Evolutionary conservation across 1,140 invertebrate genomes (phyloP).

Genomic region (Solen grandis): DNA sequence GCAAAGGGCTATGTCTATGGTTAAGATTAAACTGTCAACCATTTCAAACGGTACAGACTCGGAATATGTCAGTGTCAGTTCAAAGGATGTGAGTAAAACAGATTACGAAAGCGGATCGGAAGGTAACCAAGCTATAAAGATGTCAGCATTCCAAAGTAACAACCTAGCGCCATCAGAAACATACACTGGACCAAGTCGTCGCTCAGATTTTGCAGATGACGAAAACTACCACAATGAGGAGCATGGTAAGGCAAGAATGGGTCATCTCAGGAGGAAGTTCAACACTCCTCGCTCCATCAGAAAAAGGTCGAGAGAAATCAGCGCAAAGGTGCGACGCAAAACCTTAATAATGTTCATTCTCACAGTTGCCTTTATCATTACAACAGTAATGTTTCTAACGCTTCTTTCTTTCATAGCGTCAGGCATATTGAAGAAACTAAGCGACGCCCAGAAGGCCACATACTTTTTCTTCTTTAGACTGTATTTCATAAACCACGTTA

Average conservation of each 20-base stretch:
- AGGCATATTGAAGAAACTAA: slow-evolving; percentile 12
- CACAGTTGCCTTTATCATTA: slow-evolving; percentile 16
- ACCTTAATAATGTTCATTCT: slow-evolving; percentile 35
- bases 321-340: not conserved
- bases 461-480: slow-evolving; percentile 47
- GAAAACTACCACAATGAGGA: not conserved
- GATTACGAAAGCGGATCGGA: not conserved
- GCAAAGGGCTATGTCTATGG: not conserved
- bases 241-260: no score
- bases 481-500: slow-evolving; percentile 41
- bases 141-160: not conserved
- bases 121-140: not conserved
- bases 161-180: not conserved
- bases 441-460: slow-evolving; percentile 2
- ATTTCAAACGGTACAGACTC: not conserved
- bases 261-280: not conserved
- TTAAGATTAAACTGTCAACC: not conserved
- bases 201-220: not conserved
- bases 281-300: not conserved
- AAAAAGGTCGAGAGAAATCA: not conserved
- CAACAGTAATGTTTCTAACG: slow-evolving; percentile 25
- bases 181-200: not conserved
- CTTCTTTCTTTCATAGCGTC: slow-evolving; percentile 8
- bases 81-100: not conserved
- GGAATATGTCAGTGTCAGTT: not conserved